Conservation (phyloP, 2,113 vertebrate species). For the Hystrix brachyura region DNA sequence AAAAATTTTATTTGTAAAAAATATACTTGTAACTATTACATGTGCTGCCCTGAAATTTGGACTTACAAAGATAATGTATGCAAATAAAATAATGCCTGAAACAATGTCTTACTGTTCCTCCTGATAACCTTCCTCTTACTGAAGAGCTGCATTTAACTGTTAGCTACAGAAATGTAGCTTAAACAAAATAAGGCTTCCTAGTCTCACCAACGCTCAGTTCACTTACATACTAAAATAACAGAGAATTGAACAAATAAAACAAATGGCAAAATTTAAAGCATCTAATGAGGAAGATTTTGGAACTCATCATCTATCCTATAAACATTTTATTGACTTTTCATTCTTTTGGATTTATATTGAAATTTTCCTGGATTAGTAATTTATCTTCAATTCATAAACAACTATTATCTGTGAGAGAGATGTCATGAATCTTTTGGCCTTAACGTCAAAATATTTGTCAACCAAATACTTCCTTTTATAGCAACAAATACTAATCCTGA, state of each 20-base stretch:
- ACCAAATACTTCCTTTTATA: neutral
- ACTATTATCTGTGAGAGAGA: neutral
- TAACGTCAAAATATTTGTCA: neutral
- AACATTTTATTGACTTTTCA: neutral
- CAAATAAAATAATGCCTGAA: neutral
- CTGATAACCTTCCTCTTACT: neutral
- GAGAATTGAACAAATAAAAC: neutral
- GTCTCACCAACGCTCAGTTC: neutral
- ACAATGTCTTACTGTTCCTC: neutral
- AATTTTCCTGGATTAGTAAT: neutral
- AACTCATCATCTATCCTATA: neutral
- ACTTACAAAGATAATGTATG: neutral
- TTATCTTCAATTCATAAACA: constrained; percentile 32
- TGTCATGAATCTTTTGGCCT: neutral
- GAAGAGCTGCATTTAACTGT: neutral
- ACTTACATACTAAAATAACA: neutral
- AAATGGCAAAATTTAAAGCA: constrained; percentile 13
- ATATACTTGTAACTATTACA: neutral
- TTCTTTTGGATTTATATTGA: neutral
- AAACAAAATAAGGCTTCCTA: neutral
- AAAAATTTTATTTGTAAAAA: neutral
- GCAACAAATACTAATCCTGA: neutral
- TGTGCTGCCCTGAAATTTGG: neutral
- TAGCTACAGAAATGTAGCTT: neutral
- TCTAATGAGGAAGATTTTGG: neutral